phyloP scores from a whole-genome alignment of 2,797 vertebrate genomes.

The Falco cherrug region DNA sequence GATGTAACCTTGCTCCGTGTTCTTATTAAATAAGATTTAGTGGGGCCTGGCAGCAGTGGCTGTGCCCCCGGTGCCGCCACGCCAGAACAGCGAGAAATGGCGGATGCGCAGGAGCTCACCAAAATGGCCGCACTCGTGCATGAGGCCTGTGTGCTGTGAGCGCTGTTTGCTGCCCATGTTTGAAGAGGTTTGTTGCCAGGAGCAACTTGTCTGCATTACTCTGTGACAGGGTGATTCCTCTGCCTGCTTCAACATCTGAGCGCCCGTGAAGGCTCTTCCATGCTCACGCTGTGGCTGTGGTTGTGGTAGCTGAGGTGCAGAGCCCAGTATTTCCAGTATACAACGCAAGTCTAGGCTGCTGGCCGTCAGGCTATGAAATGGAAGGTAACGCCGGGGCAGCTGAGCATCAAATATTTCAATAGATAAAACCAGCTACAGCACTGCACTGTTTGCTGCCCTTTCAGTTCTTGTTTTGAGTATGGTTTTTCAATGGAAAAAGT shows the following conservation, averaged over 20 bases:
- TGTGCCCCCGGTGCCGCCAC: neutral
- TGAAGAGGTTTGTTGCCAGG: conserved; percentile 22
- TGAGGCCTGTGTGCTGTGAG: neutral
- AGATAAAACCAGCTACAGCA: neutral
- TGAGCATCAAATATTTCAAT: accelerated
- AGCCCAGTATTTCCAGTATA: accelerated
- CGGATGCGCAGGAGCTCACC: neutral
- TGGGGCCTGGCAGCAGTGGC: accelerated
- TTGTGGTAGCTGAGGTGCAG: neutral
- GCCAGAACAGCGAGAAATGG: neutral
- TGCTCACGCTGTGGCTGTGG: neutral
- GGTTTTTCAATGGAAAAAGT: neutral
- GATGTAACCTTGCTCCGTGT: accelerated
- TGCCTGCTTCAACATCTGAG: neutral
- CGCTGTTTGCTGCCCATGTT: neutral
- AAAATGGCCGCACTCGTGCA: neutral
- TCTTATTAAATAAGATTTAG: neutral
- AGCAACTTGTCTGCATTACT: conserved; percentile 5
- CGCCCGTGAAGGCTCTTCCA: neutral
- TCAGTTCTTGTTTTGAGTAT: neutral
- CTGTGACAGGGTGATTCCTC: neutral
- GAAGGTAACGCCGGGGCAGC: neutral
- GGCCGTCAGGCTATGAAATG: neutral
- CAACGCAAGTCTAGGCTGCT: neutral
- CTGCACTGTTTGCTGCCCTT: neutral